Evolutionary conservation across 2,888 invertebrate genomes (phyloP).

Genomic region (Entomobrya proxima): DNA sequence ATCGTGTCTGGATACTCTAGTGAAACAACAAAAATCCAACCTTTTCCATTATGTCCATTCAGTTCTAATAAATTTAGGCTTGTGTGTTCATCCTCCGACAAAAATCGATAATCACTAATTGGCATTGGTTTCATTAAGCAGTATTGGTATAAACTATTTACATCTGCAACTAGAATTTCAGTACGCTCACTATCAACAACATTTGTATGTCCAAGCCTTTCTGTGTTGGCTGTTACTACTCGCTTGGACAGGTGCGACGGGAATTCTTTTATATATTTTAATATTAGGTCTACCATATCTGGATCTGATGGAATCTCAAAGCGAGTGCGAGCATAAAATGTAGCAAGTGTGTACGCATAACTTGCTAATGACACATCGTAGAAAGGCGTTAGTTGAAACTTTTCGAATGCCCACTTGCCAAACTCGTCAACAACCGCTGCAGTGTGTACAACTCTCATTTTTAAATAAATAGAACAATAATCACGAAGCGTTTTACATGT

Average conservation of each 20-base stretch:
- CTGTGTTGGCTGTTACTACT: background rate
- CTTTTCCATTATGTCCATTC: background rate
- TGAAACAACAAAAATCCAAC: background rate
- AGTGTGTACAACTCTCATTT: background rate
- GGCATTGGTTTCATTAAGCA: background rate
- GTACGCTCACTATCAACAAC: background rate
- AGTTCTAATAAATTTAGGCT: no score
- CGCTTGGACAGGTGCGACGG: background rate
- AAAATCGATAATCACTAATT: background rate
- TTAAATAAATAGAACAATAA: background rate
- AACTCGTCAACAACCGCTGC: background rate
- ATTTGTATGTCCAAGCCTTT: background rate
- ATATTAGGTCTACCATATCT: background rate
- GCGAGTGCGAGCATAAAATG: background rate
- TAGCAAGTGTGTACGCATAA: background rate
- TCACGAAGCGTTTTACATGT: background rate
- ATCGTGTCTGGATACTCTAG: background rate
- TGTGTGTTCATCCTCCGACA: background rate
- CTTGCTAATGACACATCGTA: background rate
- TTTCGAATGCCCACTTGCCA: background rate
- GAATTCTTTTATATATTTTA: background rate
- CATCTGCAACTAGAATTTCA: background rate
- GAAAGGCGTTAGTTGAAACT: background rate
- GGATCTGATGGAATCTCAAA: background rate
- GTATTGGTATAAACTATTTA: background rate